phyloP scores from a whole-genome alignment of 2,888 invertebrate genomes.

The Meteorus cinctellus region DNA sequence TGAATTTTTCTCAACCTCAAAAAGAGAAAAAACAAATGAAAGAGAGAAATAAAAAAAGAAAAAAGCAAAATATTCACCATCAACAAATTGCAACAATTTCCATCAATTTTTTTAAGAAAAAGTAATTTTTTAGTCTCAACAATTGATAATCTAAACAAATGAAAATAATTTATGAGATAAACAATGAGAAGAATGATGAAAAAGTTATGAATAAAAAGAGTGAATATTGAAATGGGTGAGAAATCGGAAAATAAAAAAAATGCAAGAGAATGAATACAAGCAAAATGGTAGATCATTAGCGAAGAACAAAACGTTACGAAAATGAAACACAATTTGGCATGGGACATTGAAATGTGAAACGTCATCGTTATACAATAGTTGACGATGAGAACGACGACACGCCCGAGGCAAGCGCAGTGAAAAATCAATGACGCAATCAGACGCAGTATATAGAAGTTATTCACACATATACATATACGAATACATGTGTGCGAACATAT shows the following conservation, averaged over 20 bases:
- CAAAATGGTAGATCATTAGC: conserved; percentile 20
- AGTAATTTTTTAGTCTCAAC: no score
- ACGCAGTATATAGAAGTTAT: background rate
- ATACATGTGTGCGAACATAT: conserved; percentile 6
- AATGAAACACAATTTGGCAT: conserved; percentile 7
- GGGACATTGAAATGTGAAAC: conserved; percentile 9
- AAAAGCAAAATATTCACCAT: background rate
- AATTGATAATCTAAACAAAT: no score
- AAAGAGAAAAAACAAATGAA: background rate
- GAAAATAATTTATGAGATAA: background rate
- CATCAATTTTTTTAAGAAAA: no score
- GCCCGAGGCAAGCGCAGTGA: conserved; percentile 12
- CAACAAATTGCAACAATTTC: no score
- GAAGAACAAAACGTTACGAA: conserved; percentile 3
- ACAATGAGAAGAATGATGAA: background rate
- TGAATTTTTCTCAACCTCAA: background rate
- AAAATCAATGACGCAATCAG: conserved; percentile 28
- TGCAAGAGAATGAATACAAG: background rate
- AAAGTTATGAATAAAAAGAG: background rate
- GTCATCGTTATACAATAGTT: conserved; percentile 9
- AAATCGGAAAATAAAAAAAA: background rate
- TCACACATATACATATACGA: background rate
- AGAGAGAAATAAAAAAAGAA: background rate
- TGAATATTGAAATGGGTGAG: background rate
- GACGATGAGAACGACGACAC: conserved; percentile 6